Percentiles rank a stretch among this genome's conserved stretches.
Conservation (phyloP, 2,888 invertebrate genomes). For the Acrobasis repandana region DNA sequence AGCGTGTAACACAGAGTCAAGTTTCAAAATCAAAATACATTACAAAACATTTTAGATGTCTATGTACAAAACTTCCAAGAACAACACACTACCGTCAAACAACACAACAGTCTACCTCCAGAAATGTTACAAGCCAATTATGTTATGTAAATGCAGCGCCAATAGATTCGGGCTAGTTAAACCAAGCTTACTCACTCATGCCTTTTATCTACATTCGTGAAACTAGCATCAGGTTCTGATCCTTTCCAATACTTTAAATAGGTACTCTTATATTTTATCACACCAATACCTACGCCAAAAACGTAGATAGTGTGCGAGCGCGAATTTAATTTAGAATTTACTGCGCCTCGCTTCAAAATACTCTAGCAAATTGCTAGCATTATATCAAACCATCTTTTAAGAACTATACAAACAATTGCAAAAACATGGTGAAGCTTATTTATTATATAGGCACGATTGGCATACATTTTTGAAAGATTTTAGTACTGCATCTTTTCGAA, state of each 20-base stretch:
- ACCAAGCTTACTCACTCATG: constrained; percentile 25
- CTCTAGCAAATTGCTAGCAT: no score
- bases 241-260: not conserved
- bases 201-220: constrained; percentile 29
- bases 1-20: constrained; percentile 79
- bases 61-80: constrained; percentile 21
- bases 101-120: constrained; percentile 39
- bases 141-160: constrained; percentile 36
- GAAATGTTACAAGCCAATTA: constrained; percentile 41
- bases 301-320: no score
- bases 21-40: constrained; percentile 67
- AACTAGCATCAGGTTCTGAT: constrained; percentile 38
- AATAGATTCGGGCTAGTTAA: constrained; percentile 36
- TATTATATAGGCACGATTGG: constrained; percentile 26
- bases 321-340: no score
- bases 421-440: constrained; percentile 12
- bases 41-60: constrained; percentile 32
- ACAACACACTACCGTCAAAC: constrained; percentile 41
- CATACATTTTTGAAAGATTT: constrained; percentile 10
- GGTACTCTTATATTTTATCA: no score
- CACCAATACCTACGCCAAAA: no score
- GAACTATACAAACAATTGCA: not conserved
- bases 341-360: no score
- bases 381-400: not conserved
- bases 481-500: not conserved